Conservation (phyloP, 2,888 invertebrate genomes). For the Drepana falcataria region DNA sequence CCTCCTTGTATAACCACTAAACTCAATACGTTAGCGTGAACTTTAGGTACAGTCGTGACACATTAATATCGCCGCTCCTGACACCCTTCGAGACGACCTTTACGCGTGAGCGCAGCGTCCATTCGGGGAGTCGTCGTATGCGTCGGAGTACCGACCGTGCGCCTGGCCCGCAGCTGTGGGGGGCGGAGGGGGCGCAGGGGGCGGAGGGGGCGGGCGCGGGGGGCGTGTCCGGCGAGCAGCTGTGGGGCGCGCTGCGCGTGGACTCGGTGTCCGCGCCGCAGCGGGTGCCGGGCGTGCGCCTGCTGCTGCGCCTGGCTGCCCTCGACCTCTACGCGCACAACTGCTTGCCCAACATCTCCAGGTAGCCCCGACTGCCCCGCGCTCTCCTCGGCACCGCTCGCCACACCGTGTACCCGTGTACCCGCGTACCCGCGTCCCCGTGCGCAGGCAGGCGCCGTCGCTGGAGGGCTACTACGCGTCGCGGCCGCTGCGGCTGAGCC, state of each 20-base stretch:
- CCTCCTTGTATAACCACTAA: too few relatives aligned
- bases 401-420: too few relatives aligned
- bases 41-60: too few relatives aligned
- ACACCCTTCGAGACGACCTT: too few relatives aligned
- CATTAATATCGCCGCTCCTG: too few relatives aligned
- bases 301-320: conserved; percentile 24
- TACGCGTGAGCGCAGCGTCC: too few relatives aligned
- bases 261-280: conserved; percentile 64
- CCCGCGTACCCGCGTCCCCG: too few relatives aligned
- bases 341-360: conserved; percentile 32
- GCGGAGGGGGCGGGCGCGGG: background rate
- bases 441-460: conserved; percentile 24
- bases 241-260: conserved; percentile 68
- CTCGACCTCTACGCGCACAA: conserved; percentile 46
- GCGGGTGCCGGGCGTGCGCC: conserved; percentile 34
- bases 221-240: conserved; percentile 42
- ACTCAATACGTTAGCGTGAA: too few relatives aligned
- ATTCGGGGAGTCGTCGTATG: too few relatives aligned
- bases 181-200: background rate
- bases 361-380: conserved; percentile 32
- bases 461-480: conserved; percentile 65
- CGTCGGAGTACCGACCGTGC: too few relatives aligned
- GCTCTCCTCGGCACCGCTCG: background rate
- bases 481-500: conserved; percentile 49
- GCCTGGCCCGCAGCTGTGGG: background rate